Conservation (phyloP, 30 jellyfish, hydroid and myxozoan species). For the Catostylus mosaicus region DNA sequence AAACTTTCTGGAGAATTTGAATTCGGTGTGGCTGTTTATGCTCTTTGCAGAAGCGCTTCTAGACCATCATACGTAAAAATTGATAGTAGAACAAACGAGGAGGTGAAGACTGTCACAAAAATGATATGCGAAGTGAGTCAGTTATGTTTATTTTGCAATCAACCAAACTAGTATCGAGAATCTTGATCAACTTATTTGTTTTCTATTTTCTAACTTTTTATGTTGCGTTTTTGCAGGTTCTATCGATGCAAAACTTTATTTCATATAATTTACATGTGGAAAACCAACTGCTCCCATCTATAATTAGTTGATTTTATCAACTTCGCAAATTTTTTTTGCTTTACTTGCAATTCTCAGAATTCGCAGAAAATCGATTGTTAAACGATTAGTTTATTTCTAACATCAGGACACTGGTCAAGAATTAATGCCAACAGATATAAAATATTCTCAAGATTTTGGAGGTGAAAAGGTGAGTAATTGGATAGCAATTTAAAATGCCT, state of each 20-base stretch:
- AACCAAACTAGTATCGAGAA: neutral
- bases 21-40: conserved; percentile 81
- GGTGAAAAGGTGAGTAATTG: conserved; percentile 87
- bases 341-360: too few species aligned
- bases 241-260: neutral
- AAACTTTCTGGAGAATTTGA: conserved; percentile 55
- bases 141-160: neutral
- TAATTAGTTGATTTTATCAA: neutral
- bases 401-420: conserved; percentile 90
- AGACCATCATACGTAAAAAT: conserved; percentile 76
- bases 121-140: conserved; percentile 48
- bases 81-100: conserved; percentile 86
- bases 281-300: too few species aligned
- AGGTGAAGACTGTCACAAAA: conserved; percentile 74
- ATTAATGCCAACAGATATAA: conserved; percentile 90
- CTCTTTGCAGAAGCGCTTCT: conserved; percentile 50
- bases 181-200: neutral
- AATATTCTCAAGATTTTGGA: conserved; percentile 83
- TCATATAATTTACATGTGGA: neutral
- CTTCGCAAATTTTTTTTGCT: neutral
- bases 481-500: too few species aligned
- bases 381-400: too few species aligned
- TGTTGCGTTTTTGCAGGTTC: neutral
- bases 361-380: too few species aligned
- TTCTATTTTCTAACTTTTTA: neutral